These are phyloP conservation scores for Nemotelus nigrinus DNA, from an alignment of 2,888 invertebrate genomes.

Conservation along the genomic window DNA sequence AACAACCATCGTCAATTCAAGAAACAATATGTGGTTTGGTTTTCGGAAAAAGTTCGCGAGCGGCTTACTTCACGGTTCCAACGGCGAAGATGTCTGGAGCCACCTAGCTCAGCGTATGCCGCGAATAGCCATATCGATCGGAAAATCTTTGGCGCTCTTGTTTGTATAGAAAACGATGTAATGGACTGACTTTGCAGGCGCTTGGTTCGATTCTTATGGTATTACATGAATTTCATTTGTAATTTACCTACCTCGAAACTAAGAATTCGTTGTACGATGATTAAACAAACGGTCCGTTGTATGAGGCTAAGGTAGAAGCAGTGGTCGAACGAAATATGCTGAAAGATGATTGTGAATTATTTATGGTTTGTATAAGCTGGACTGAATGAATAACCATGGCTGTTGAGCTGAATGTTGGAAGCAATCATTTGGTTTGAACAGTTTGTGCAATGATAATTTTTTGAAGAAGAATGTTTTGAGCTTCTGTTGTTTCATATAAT, in stretches of 20 bases:
- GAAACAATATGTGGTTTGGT: conserved; percentile 3
- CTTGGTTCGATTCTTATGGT: not conserved
- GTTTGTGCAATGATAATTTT: not conserved
- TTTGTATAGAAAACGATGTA: not conserved
- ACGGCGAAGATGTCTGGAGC: not conserved
- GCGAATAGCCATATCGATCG: conserved; percentile 3
- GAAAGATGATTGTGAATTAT: conserved; percentile 42
- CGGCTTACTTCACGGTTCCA: no score
- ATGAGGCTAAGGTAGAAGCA: not conserved
- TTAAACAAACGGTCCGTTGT: not conserved
- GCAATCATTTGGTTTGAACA: not conserved
- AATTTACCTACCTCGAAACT: conserved; percentile 16
- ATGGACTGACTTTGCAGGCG: not conserved
- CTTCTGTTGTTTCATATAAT: no score
- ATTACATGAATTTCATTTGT: conserved; percentile 40
- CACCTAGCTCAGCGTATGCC: not conserved
- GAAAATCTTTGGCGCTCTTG: not conserved
- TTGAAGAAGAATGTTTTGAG: no score
- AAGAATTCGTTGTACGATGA: conserved; percentile 1
- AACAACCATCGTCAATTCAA: not conserved
- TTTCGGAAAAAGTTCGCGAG: not conserved
- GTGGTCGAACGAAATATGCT: conserved; percentile 5
- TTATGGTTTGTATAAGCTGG: conserved; percentile 31
- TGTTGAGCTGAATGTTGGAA: no score
- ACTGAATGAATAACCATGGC: no score